A percentile compares a stretch with the other conserved stretches of the same genome.
Conservation (phyloP, 2,888 invertebrate species). For the Sarcophaga subvicina region DNA sequence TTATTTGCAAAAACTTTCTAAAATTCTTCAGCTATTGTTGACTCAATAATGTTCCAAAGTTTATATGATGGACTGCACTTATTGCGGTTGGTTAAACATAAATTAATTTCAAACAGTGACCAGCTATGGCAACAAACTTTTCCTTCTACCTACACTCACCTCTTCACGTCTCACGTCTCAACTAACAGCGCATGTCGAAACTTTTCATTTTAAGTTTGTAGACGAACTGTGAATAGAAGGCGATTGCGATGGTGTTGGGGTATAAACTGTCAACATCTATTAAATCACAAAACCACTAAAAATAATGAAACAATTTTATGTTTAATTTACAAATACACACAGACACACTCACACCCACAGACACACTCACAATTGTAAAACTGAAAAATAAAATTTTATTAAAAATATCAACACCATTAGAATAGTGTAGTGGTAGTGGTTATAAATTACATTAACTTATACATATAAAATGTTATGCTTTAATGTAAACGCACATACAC, state of each 20-base stretch:
- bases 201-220: background rate
- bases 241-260: too few relatives aligned
- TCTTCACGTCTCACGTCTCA: background rate
- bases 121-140: background rate
- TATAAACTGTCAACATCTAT: background rate
- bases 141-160: background rate
- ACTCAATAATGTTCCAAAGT: constrained; percentile 8
- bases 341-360: too few relatives aligned
- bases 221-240: background rate
- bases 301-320: constrained; percentile 13
- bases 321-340: background rate
- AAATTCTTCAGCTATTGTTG: constrained; percentile 4
- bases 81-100: constrained; percentile 22
- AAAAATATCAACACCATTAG: background rate
- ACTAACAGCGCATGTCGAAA: background rate
- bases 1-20: background rate
- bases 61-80: constrained; percentile 22
- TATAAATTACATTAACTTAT: constrained; percentile 17
- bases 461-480: background rate
- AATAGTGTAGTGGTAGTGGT: background rate
- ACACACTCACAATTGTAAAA: background rate
- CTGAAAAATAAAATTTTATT: background rate
- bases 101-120: background rate
- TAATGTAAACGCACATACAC: background rate
- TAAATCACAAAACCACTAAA: constrained; percentile 6